Base-by-base conservation (phyloP, 2,797 vertebrate species). In the Acanthurus leucopareius region DNA sequence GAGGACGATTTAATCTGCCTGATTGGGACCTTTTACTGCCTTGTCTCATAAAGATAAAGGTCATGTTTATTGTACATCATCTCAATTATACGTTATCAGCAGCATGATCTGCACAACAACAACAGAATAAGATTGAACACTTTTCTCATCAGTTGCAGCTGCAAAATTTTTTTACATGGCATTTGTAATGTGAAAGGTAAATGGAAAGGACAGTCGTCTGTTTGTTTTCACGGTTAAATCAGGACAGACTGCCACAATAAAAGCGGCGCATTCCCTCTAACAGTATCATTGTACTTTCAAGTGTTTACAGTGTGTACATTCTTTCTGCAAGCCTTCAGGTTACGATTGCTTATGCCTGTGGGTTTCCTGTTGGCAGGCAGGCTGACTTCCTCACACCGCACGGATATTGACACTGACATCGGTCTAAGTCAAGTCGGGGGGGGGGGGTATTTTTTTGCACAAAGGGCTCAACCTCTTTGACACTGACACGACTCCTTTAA, bases 361-460 rank as follows among this genome's bases (percentile, higher is more conserved):
- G 49, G 22, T 77, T 86, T 88, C 72, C 85, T 87, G 78, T 72
- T 17, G 16, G 49, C 49, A 60, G 38, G 22, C 52, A 7, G 9
- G 9, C 35, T 38, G 10, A 88, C 58, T 77, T 89, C 80, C 83
- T 81, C 25, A 10, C 51, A 47, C 75, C 82, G 40, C 67, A 81
- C 42, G 7, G n/a, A 20, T 0, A 19, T 45, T 71, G 63, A 84
- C 75, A 69, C 64, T 35, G 57, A 77, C 38, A 69, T 40, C 32
- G 59, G 47, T 59, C 17, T 73, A 79, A 77, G 67, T 79, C 62
- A 81, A 70, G 54, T 69, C 81, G 49, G 1, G 40, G 28, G 14
- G 10, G 40, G 40, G 40, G 28, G 28, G 2, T 32, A 0, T 40
- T 66, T 58, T 68, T 51, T 69, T 32, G 57, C 20, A 32, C 13